Base-by-base conservation (phyloP, 2,113 vertebrate species). In the Mellivora capensis region DNA sequence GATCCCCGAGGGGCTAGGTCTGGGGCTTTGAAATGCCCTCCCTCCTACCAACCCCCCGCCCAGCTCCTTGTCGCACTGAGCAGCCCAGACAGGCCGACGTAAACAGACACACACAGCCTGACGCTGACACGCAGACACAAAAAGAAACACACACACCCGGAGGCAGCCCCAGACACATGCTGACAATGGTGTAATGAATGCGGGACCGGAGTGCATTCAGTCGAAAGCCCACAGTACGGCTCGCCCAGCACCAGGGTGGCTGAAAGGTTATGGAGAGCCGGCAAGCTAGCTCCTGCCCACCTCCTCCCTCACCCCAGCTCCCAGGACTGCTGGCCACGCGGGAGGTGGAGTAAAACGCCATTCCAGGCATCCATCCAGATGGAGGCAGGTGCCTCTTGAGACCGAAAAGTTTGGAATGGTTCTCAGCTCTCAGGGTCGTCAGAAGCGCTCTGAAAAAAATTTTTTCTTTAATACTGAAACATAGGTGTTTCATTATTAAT, bases 111-210 rank as follows among this genome's bases (percentile, higher is more conserved):
- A 90, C 96, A 92, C 23, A 94, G 92, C 80, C 98, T 87, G 96
- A 97, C 96, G 96, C 0, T 0, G 10, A 97, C 97, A 96, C 27
- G 27, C 82, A 98, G 98, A 97, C 93, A 97, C 91, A 1, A 0
- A 97, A 95, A 97, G 97, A 98, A 98, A 97, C 98, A 98, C 98
- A 98, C 96, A 79, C 96, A 85, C 85, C 84, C 87, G 82, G 86
- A 94, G 85, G 93, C 91, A 27, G 93, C 90, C 88, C 49, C 82
- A 91, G 85, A 94, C 83, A 91, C 84, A 76, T 67, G 67, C 82
- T 44, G 82, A 97, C 98, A 93, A 88, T 74, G 49, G 91, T 39
- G 61, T 57, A 47, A 80, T 83, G 89, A 89, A 91, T 57, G 77
- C 69, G 47, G 52, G 81, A n/a, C 0, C 0, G 20, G 2, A 52